Evolutionary conservation across 2,888 invertebrate species (phyloP).

Genomic region (Dusona sp.): DNA sequence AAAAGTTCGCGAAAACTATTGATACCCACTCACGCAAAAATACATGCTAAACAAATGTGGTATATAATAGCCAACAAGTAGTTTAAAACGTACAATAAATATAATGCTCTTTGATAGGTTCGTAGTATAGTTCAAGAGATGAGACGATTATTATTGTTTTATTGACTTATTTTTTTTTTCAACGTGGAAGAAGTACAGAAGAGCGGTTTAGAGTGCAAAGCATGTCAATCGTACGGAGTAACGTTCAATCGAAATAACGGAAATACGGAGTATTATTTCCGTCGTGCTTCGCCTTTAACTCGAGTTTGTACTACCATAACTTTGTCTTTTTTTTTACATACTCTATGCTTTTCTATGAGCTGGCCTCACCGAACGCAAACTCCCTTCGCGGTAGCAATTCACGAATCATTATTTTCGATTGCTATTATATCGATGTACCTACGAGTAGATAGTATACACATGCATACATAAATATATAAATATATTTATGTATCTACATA

Average conservation of each 20-base stretch:
- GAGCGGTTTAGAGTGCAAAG: slow-evolving; percentile 19
- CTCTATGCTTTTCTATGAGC: slow-evolving; percentile 74
- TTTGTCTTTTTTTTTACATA: slow-evolving; percentile 17
- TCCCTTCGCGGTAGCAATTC: slow-evolving; percentile 67
- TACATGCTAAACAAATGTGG: slow-evolving; percentile 38
- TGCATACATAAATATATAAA: slow-evolving; percentile 53
- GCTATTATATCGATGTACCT: slow-evolving; percentile 69
- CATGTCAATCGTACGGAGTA: slow-evolving; percentile 8
- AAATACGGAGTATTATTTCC: slow-evolving; percentile 4
- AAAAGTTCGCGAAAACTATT: not conserved
- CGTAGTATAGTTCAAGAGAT: slow-evolving; percentile 56
- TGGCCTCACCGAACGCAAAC: slow-evolving; percentile 75
- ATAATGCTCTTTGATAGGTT: slow-evolving; percentile 65
- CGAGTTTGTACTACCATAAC: slow-evolving; percentile 20
- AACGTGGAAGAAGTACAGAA: slow-evolving; percentile 35
- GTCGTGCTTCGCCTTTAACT: slow-evolving; percentile 23
- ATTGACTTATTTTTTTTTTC: slow-evolving; percentile 37
- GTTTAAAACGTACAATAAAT: slow-evolving; percentile 39
- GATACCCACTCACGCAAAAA: slow-evolving; percentile 12
- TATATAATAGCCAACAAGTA: slow-evolving; percentile 45
- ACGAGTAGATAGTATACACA: slow-evolving; percentile 56
- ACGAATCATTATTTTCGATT: slow-evolving; percentile 70
- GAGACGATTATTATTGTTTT: slow-evolving; percentile 45
- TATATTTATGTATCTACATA: slow-evolving; percentile 11
- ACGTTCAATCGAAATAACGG: slow-evolving; percentile 23